Evolutionary conservation across 2,113 vertebrate genomes (phyloP).

Genomic region (Pheucticus melanocephalus): DNA sequence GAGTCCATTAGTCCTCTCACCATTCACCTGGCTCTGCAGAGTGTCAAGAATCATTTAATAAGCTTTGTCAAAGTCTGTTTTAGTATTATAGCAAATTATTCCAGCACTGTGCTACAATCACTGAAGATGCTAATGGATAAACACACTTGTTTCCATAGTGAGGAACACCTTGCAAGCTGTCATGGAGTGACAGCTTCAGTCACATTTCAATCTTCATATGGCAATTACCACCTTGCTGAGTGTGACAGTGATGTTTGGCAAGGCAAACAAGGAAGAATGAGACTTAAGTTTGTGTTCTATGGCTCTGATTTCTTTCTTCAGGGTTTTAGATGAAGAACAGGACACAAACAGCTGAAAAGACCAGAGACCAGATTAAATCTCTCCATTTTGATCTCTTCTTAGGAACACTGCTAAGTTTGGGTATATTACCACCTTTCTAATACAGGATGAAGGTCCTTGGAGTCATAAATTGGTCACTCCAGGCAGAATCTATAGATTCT

Average conservation of each 20-base stretch:
- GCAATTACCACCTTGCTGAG: not conserved
- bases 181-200: not conserved
- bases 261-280: not conserved
- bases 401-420: not conserved
- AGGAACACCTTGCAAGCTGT: not conserved
- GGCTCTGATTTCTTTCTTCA: not conserved
- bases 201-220: not conserved
- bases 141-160: not conserved
- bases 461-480: not conserved
- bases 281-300: not conserved
- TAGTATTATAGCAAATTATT: not conserved
- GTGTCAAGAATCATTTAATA: not conserved
- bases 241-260: not conserved
- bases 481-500: not conserved
- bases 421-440: not conserved
- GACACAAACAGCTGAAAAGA: not conserved
- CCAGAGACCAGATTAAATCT: not conserved
- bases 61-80: not conserved
- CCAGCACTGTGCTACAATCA: not conserved
- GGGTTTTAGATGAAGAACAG: not conserved
- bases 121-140: not conserved
- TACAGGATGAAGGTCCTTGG: not conserved
- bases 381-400: not conserved
- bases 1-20: not conserved
- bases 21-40: not conserved